Percentiles rank a stretch among this genome's conserved stretches.
Conservation (phyloP, 2,797 vertebrate species). For the Neopelma chrysocephalum region DNA sequence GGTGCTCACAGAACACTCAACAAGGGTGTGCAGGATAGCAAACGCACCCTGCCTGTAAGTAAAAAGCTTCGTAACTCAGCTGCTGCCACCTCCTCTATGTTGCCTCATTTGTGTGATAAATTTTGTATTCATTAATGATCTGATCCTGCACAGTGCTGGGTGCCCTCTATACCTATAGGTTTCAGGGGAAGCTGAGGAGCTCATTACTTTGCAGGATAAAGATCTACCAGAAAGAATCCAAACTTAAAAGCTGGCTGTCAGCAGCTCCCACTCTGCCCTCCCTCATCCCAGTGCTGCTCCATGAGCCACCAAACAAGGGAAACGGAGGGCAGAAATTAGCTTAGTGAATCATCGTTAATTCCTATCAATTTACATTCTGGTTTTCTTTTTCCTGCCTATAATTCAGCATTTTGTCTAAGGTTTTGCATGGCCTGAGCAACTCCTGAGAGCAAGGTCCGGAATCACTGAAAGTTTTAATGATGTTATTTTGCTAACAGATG, state of each 20-base stretch:
- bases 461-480: not conserved
- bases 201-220: constrained; percentile 37
- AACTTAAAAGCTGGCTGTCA: not conserved
- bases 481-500: not conserved
- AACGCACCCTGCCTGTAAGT: not conserved
- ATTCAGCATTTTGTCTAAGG: constrained; percentile 37
- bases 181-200: not conserved
- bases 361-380: constrained; percentile 16
- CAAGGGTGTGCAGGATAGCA: not conserved
- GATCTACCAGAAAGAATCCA: not conserved
- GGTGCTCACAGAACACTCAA: not conserved
- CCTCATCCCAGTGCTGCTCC: not conserved
- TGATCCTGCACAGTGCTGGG: not conserved
- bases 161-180: not conserved
- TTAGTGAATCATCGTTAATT: constrained; percentile 37
- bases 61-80: constrained; percentile 18
- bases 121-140: not conserved
- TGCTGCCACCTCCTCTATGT: not conserved
- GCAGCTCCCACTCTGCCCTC: not conserved
- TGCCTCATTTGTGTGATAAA: constrained; percentile 27
- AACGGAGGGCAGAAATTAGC: constrained; percentile 1
- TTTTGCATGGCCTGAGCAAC: not conserved
- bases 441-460: not conserved
- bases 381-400: constrained; percentile 23
- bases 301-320: rapidly evolving